Percentiles rank a stretch among this genome's conserved stretches.
Conservation (phyloP, 2,113 vertebrate species). For the Podarcis raffonei region DNA sequence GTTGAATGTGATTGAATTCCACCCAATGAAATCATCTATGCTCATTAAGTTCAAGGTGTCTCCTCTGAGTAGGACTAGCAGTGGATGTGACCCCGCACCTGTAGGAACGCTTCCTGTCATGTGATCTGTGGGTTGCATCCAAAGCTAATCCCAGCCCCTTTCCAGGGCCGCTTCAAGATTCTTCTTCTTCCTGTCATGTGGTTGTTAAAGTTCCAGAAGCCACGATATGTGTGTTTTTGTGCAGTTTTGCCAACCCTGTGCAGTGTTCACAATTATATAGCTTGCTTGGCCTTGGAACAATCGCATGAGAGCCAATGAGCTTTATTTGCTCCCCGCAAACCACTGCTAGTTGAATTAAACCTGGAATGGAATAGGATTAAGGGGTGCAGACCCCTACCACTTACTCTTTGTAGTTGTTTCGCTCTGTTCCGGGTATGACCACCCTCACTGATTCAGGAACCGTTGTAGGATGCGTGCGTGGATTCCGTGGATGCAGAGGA, state of each 20-base stretch:
- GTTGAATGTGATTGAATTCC: no score
- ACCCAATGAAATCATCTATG: no score
- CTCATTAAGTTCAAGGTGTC: no score
- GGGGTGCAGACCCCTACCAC: neutral
- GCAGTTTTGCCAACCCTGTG: neutral
- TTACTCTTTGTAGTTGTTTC: no score
- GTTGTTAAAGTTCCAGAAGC: neutral
- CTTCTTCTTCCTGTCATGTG: neutral
- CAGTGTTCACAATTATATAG: neutral
- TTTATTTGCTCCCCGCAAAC: neutral
- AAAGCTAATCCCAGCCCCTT: neutral
- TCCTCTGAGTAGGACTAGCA: no score
- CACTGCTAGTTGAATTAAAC: neutral
- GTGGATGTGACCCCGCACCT: neutral
- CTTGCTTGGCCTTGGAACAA: neutral
- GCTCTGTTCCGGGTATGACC: neutral
- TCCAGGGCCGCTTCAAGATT: no score
- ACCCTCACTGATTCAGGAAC: neutral
- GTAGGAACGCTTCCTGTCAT: neutral
- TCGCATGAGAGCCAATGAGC: neutral
- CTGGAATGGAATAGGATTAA: neutral
- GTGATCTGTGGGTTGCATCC: no score
- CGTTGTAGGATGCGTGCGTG: neutral
- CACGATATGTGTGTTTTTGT: neutral
- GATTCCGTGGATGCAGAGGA: neutral